These are phyloP conservation scores for Loxodonta africana DNA, from an alignment of 2,113 vertebrate genomes.

Conservation along the genomic window DNA sequence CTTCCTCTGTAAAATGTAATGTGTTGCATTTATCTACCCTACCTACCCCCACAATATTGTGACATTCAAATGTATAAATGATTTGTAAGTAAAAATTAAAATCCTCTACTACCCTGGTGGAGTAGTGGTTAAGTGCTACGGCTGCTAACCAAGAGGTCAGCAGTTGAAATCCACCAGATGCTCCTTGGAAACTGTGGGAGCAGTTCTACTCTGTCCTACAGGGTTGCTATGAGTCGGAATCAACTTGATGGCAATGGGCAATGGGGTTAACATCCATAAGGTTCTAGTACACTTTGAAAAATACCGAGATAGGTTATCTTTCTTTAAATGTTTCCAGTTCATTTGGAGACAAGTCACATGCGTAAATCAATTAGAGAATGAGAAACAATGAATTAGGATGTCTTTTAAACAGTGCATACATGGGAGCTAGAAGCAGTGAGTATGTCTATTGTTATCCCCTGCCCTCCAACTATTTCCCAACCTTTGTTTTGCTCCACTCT, in stretches of 20 bases:
- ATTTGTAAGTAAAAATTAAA: not conserved
- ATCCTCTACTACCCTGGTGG: not conserved
- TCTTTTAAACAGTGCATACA: not conserved
- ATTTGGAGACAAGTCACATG: not conserved
- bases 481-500: not conserved
- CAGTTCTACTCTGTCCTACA: no score
- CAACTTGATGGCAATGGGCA: no score
- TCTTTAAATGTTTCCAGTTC: not conserved
- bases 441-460: not conserved
- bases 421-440: not conserved
- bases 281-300: not conserved
- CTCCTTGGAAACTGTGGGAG: no score
- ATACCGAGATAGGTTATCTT: not conserved
- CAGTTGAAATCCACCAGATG: no score
- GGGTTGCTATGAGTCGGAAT: no score
- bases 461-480: not conserved
- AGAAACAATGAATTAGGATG: not conserved
- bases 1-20: not conserved
- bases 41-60: not conserved
- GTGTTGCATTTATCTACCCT: not conserved
- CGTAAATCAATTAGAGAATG: not conserved
- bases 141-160: no score
- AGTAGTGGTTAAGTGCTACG: no score
- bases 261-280: not conserved
- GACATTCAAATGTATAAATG: not conserved